Conservation (phyloP, 1,140 invertebrate genomes). For the Chymomyza costata region DNA sequence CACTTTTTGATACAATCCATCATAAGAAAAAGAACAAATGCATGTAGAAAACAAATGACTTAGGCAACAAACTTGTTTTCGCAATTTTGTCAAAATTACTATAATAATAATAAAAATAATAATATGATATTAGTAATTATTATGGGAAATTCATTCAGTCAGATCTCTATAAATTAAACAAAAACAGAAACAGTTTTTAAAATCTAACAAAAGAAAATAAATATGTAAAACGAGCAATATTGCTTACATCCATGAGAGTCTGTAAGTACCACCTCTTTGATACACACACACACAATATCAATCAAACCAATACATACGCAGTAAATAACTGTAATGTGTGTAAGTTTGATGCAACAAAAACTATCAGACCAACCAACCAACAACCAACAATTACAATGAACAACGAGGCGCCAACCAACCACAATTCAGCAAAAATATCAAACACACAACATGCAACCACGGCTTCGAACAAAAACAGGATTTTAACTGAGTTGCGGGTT, state of each 20-base stretch:
- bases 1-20: too few relatives aligned
- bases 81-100: constrained; percentile 56
- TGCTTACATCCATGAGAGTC: too few relatives aligned
- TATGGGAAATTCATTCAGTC: too few relatives aligned
- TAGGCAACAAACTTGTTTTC: constrained; percentile 59
- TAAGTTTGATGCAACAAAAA: constrained; percentile 31
- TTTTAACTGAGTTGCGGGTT: constrained; percentile 22
- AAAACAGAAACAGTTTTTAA: too few relatives aligned
- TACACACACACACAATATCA: constrained; percentile 29
- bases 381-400: constrained; percentile 68
- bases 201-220: too few relatives aligned
- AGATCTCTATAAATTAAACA: too few relatives aligned
- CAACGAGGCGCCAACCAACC: constrained; percentile 63
- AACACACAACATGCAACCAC: constrained; percentile 1
- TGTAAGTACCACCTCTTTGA: constrained; percentile 65
- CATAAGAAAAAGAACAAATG: too few relatives aligned
- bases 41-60: constrained; percentile 55
- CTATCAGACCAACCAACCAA: constrained; percentile 35
- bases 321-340: constrained; percentile 64
- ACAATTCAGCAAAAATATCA: constrained; percentile 44
- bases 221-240: too few relatives aligned
- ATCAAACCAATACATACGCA: constrained; percentile 14
- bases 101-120: too few relatives aligned
- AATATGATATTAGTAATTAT: constrained; percentile 42
- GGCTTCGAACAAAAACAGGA: constrained; percentile 22